These are phyloP conservation scores for Tolmerus cingulatus DNA, from an alignment of 2,888 invertebrate genomes.

Conservation along the genomic window DNA sequence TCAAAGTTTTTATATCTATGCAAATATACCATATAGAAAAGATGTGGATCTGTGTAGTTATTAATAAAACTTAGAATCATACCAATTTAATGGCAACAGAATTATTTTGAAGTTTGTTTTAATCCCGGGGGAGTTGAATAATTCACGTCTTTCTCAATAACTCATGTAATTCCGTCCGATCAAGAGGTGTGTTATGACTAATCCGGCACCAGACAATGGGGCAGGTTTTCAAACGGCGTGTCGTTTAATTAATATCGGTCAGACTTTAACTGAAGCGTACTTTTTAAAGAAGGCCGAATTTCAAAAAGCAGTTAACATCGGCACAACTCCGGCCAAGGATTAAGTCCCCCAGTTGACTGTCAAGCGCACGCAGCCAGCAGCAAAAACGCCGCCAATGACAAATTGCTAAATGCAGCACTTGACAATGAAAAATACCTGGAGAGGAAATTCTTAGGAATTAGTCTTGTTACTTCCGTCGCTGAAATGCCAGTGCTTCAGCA, in stretches of 20 bases:
- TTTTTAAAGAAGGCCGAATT: background rate
- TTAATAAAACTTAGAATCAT: background rate
- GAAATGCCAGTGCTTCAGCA: background rate
- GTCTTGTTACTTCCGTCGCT: conserved; percentile 13
- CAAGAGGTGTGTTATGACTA: background rate
- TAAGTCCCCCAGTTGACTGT: background rate
- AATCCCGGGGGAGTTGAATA: background rate
- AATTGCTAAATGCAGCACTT: conserved; percentile 21
- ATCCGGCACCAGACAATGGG: background rate
- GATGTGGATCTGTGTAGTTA: background rate
- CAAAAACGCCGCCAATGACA: conserved; percentile 19
- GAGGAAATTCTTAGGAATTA: conserved; percentile 25
- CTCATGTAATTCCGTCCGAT: background rate
- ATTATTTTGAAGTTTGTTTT: background rate
- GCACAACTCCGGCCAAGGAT: background rate
- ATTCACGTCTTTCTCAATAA: background rate
- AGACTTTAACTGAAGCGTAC: background rate
- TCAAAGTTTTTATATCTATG: background rate
- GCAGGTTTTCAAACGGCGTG: conserved; percentile 8
- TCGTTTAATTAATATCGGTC: conserved; percentile 24
- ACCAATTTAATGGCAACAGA: background rate
- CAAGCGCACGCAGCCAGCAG: background rate
- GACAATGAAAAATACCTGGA: conserved; percentile 28
- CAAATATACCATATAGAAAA: background rate
- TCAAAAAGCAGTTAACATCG: background rate